phyloP scores from a whole-genome alignment of 2,888 invertebrate species.

The Orthosia cruda region DNA sequence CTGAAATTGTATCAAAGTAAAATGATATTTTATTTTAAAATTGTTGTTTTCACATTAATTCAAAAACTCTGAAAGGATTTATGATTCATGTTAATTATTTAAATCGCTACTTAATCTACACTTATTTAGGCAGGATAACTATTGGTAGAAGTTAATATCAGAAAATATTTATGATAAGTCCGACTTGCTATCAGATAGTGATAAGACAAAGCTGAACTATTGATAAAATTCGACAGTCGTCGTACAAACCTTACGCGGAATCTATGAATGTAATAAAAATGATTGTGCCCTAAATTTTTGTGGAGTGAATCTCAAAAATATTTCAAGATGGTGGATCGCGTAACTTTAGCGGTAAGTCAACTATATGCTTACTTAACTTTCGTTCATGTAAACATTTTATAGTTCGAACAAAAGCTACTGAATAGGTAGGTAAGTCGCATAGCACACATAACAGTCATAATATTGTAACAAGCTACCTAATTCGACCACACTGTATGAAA shows the following conservation, averaged over 20 bases:
- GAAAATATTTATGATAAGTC: constrained; percentile 80
- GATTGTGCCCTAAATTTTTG: constrained; percentile 69
- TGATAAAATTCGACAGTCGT: constrained; percentile 84
- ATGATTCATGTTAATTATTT: constrained; percentile 56
- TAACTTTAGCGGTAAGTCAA: constrained; percentile 85
- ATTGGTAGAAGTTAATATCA: constrained; percentile 74
- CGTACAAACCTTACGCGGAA: constrained; percentile 70
- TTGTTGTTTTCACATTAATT: background rate
- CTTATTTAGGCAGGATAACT: constrained; percentile 62
- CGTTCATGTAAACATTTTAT: background rate
- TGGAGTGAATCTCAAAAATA: constrained; percentile 80
- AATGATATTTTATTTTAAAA: background rate
- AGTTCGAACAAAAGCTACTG: background rate
- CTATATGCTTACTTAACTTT: background rate
- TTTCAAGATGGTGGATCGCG: constrained; percentile 82
- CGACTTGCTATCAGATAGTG: constrained; percentile 78
- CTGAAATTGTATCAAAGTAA: background rate
- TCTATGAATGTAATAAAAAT: constrained; percentile 73
- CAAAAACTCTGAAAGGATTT: background rate
- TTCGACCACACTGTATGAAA: constrained; percentile 17
- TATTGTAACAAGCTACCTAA: background rate
- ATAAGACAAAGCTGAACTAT: constrained; percentile 81
- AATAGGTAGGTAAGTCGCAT: background rate
- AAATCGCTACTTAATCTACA: constrained; percentile 57
- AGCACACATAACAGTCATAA: background rate